A percentile compares a stretch with the other conserved stretches of the same genome.
Conservation (phyloP, 2,113 vertebrate genomes). For the Lophotis ruficrista region DNA sequence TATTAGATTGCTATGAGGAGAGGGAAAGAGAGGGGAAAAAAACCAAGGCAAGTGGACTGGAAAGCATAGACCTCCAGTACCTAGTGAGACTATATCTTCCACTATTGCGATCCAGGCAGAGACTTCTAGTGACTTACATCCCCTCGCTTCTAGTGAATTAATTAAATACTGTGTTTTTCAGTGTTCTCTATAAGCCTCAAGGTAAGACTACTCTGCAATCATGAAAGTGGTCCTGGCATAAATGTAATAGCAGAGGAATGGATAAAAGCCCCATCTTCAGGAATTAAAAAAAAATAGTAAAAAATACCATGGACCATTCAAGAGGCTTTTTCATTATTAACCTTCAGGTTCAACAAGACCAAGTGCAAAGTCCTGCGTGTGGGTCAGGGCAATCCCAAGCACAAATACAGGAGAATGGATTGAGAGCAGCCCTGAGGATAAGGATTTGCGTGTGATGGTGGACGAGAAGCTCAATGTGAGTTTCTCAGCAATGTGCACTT, state of each 20-base stretch:
- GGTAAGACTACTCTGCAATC: neutral
- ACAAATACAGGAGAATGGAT: no score
- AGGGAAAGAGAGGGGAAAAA: neutral
- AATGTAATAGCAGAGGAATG: neutral
- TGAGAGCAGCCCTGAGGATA: no score
- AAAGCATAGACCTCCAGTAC: neutral
- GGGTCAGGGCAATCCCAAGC: no score
- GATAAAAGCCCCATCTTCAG: neutral
- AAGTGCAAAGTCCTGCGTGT: no score
- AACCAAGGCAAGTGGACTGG: neutral
- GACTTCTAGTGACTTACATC: neutral
- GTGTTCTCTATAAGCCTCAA: neutral
- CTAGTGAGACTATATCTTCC: neutral
- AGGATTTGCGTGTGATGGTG: no score
- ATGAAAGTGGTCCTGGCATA: neutral
- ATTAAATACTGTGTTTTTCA: neutral
- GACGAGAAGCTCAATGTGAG: no score
- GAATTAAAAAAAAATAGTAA: neutral
- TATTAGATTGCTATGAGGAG: neutral
- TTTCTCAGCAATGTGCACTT: no score
- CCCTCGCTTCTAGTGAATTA: neutral
- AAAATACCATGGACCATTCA: neutral
- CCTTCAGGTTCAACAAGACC: no score
- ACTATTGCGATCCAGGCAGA: neutral
- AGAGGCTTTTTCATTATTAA: neutral